A percentile compares a stretch with the other conserved stretches of the same genome.
phyloP scores from a whole-genome alignment of 2,888 invertebrate species.

The Ophion ellenae region DNA sequence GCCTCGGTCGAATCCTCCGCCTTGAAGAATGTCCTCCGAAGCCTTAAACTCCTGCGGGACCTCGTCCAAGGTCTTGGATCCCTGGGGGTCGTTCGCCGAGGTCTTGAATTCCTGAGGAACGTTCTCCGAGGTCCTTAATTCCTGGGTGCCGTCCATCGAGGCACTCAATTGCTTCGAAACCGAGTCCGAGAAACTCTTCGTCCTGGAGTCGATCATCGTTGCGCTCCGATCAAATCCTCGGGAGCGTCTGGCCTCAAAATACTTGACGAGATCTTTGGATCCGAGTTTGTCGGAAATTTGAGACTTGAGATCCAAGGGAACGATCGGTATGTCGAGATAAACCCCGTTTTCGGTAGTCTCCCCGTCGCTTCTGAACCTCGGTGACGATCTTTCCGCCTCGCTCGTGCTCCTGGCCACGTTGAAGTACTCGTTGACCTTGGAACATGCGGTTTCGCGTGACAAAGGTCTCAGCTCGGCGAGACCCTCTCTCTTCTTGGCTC shows the following conservation, averaged over 20 bases:
- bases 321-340: slow-evolving; percentile 62
- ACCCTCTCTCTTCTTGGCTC: slow-evolving; percentile 75
- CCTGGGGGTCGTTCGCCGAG: neutral
- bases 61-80: neutral
- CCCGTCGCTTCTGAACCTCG: slow-evolving; percentile 23
- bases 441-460: slow-evolving; percentile 77
- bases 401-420: slow-evolving; percentile 52
- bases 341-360: slow-evolving; percentile 20
- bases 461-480: slow-evolving; percentile 75
- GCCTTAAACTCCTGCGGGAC: neutral
- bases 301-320: slow-evolving; percentile 75
- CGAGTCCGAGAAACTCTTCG: slow-evolving; percentile 25
- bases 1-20: neutral
- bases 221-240: neutral
- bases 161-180: neutral
- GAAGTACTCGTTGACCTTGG: slow-evolving; percentile 80
- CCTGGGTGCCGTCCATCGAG: neutral
- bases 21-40: neutral
- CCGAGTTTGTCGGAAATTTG: slow-evolving; percentile 78
- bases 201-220: neutral
- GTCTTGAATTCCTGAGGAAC: slow-evolving; percentile 7
- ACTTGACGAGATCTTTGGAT: slow-evolving; percentile 78
- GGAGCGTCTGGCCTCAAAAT: slow-evolving; percentile 72
- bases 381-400: slow-evolving; percentile 33
- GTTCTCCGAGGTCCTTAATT: slow-evolving; percentile 14